Conservation (phyloP, 2,113 vertebrate species). For the Reinhardtius hippoglossoides region DNA sequence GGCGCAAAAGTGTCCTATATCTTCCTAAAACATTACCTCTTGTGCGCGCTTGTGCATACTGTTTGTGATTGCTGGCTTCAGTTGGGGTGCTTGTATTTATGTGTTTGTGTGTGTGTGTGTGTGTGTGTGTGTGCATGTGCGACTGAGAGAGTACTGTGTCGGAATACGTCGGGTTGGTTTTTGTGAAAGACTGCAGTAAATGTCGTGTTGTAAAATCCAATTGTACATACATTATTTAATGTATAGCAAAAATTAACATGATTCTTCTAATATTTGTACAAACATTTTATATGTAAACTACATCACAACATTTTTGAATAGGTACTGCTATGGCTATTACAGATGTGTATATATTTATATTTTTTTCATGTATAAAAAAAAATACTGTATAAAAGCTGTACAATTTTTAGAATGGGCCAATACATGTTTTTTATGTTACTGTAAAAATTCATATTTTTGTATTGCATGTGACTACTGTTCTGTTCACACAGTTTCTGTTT, state of each 20-base stretch:
- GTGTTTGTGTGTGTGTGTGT: slow-evolving; percentile 22
- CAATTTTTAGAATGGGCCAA: slow-evolving; percentile 80
- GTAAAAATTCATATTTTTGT: slow-evolving; percentile 88
- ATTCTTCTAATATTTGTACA: slow-evolving; percentile 84
- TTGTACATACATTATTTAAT: slow-evolving; percentile 84
- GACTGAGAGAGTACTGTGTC: slow-evolving; percentile 43
- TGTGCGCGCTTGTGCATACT: slow-evolving; percentile 65
- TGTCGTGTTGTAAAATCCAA: slow-evolving; percentile 70
- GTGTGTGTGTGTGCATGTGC: slow-evolving; percentile 14
- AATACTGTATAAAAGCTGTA: slow-evolving; percentile 78
- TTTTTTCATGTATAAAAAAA: slow-evolving; percentile 81
- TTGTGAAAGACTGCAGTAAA: slow-evolving; percentile 63
- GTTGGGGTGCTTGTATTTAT: slow-evolving; percentile 63
- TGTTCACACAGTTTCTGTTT: slow-evolving; percentile 83
- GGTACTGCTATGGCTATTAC: slow-evolving; percentile 80
- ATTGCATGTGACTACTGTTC: slow-evolving; percentile 85
- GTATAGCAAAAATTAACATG: slow-evolving; percentile 75
- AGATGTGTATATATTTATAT: slow-evolving; percentile 84
- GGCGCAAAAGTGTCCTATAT: slow-evolving; percentile 69
- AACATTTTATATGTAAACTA: slow-evolving; percentile 83
- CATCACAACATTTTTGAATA: slow-evolving; percentile 78
- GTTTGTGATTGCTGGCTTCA: slow-evolving; percentile 66
- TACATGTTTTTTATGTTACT: slow-evolving; percentile 83
- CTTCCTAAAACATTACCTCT: slow-evolving; percentile 76
- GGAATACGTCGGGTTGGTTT: slow-evolving; percentile 53